A percentile compares a stretch with the other conserved stretches of the same genome.
Conservation (phyloP, 2,888 invertebrate genomes). For the Aquatica leii region DNA sequence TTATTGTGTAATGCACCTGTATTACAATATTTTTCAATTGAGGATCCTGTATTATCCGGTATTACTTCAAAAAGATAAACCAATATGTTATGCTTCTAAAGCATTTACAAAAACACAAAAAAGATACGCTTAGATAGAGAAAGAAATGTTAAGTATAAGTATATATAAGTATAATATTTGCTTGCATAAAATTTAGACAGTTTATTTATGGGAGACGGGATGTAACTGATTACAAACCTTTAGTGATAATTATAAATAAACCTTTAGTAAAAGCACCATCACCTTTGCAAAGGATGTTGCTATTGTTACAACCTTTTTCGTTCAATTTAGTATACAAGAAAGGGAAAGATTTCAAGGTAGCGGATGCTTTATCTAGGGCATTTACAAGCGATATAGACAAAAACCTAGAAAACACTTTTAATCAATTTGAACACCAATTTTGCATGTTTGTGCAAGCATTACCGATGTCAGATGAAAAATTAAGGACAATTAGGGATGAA, state of each 20-base stretch:
- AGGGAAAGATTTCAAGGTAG: background rate
- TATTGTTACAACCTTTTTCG: background rate
- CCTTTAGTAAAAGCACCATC: background rate
- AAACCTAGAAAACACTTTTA: background rate
- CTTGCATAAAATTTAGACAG: too few relatives aligned
- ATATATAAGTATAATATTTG: too few relatives aligned
- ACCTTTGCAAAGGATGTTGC: conserved; percentile 1
- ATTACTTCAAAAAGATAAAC: too few relatives aligned
- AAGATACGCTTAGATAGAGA: too few relatives aligned
- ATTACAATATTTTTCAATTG: background rate
- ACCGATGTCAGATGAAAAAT: background rate
- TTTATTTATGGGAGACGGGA: too few relatives aligned
- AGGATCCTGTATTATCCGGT: too few relatives aligned
- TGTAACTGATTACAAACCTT: background rate
- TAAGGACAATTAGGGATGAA: background rate
- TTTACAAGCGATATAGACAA: background rate
- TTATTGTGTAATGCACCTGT: conserved; percentile 4
- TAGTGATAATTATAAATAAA: background rate
- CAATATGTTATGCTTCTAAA: too few relatives aligned
- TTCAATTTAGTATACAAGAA: background rate
- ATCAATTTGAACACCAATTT: too few relatives aligned
- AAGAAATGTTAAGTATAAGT: background rate
- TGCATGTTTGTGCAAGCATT: background rate
- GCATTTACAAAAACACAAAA: too few relatives aligned
- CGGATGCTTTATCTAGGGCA: background rate